Evolutionary conservation across 1,140 invertebrate genomes (phyloP).

Genomic region (Phthorimaea operculella): DNA sequence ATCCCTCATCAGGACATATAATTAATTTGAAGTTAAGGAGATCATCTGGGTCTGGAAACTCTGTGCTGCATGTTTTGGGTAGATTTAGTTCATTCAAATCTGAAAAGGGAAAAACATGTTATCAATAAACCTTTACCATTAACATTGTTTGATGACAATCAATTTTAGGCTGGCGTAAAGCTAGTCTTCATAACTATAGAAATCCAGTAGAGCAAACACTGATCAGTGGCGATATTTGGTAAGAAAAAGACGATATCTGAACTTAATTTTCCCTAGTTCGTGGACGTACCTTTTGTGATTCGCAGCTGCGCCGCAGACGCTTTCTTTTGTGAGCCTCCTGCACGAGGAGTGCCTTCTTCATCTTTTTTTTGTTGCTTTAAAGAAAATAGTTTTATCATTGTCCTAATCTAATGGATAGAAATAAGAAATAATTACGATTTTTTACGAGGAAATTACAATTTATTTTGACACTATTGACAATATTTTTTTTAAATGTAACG

Average conservation of each 20-base stretch:
- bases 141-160: too few species aligned
- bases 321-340: slow-evolving; percentile 85
- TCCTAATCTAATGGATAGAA: slow-evolving; percentile 55
- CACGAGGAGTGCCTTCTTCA: slow-evolving; percentile 83
- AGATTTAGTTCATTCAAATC: slow-evolving; percentile 98
- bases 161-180: too few species aligned
- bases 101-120: slow-evolving; percentile 69
- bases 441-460: slow-evolving; percentile 32
- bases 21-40: slow-evolving; percentile 95
- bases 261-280: slow-evolving; percentile 1
- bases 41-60: slow-evolving; percentile 97
- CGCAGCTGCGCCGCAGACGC: slow-evolving; percentile 95
- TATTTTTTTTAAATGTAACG: too few species aligned
- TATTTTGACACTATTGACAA: slow-evolving; percentile 46
- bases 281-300: slow-evolving; percentile 90
- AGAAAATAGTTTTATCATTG: slow-evolving; percentile 98
- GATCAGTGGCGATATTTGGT: slow-evolving; percentile 11
- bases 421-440: slow-evolving; percentile 32
- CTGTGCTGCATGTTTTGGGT: slow-evolving; percentile 95
- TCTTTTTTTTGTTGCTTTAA: slow-evolving; percentile 98
- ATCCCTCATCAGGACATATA: slow-evolving; percentile 98
- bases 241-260: background rate
- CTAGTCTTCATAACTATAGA: too few species aligned
- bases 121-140: too few species aligned
- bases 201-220: background rate